Conservation (phyloP, 35 echinoderm and acorn worm species). For the Heliocidaris erythrogramma region DNA sequence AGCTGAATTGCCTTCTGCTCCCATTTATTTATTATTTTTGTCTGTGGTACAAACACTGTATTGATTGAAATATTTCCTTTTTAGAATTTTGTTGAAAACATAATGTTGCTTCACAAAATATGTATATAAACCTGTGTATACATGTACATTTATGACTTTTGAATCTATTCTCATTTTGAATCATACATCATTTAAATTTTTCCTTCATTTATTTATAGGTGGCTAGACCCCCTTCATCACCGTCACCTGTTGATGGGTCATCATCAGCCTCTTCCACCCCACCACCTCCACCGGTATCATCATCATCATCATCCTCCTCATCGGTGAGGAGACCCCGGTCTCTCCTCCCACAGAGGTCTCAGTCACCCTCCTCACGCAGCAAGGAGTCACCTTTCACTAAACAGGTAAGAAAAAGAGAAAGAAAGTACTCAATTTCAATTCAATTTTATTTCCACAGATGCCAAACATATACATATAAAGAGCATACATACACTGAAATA, state of each 20-base stretch:
- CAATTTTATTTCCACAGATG: too few species aligned
- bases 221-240: constrained; percentile 43
- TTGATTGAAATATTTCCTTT: too few species aligned
- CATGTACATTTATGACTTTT: background rate
- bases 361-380: constrained; percentile 52
- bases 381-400: constrained; percentile 60
- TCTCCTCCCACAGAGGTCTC: constrained; percentile 48
- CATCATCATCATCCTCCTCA: background rate
- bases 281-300: constrained; percentile 24
- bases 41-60: too few species aligned
- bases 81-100: background rate
- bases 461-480: too few species aligned
- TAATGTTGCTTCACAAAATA: background rate
- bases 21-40: too few species aligned
- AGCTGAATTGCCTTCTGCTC: too few species aligned
- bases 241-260: constrained; percentile 9
- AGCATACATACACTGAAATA: too few species aligned
- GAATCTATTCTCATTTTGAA: background rate
- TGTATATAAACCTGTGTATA: background rate
- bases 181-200: too few species aligned
- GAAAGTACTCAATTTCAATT: too few species aligned
- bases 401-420: constrained; percentile 39
- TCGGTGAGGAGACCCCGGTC: constrained; percentile 10
- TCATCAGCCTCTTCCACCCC: constrained; percentile 23
- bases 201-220: background rate